Base-by-base conservation (phyloP, 2,797 vertebrate species). In the Gymnoscopelus braueri region DNA sequence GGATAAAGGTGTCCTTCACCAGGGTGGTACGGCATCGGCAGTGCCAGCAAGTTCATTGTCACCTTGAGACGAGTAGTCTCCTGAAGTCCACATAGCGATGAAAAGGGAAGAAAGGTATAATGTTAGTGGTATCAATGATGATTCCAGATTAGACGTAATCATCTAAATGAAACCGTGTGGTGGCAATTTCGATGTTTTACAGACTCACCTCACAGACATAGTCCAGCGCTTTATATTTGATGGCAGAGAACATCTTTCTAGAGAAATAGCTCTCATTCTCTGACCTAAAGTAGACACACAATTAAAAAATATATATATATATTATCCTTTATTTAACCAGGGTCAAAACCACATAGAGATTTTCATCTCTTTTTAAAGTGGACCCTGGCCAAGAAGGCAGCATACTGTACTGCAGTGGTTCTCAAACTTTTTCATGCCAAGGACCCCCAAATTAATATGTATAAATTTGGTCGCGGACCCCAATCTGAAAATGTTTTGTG, bases 141-240 rank as follows among this genome's bases (percentile, higher is more conserved):
- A 2, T 39, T 2, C 11, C 2, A 60, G 13, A 13, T 1, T 47
- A 59, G 11, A 53, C 12, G 32, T 3, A 6, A 24, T 0, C 50
- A 5, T 29, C 26, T 1, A n/a, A 35, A 10, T 1, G 0, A 0
- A 54, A 19, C 8, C 24, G 1, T 7, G 3, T 15, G 6, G 3
- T 6, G 26, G 26, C 47, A 51, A 47, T 1, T 0, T 51, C 23
- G n/a, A 48, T 23, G 2, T 0, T 39, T 3, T 11, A 12, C 4
- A 32, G 51, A 65, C 84, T 80, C 81, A 93, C 93, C 91, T 94
- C 94, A 81, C 86, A 92, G 2, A 82, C 80, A 74, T 93, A 95
- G 79, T 94, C 87, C 0, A 94, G 62, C 32, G 88, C 87, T 79
- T 88, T 91, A 74, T 60, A 94, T 76, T 82, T 80, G 67, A 91